Conservation (phyloP, 2,888 invertebrate species). For the Sphecodes monilicornis region DNA sequence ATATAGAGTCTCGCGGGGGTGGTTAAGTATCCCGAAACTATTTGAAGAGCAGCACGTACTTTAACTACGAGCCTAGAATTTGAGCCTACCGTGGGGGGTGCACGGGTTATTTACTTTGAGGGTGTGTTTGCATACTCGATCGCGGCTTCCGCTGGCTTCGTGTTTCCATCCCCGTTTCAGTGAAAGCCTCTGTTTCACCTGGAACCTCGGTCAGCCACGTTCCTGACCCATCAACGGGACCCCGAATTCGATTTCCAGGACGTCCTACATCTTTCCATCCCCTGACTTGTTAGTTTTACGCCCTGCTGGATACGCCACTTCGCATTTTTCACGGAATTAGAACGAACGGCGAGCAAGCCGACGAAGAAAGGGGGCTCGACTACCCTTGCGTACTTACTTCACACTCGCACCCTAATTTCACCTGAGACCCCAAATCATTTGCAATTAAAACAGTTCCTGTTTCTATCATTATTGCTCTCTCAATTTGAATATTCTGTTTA, state of each 20-base stretch:
- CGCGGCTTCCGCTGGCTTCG: slow-evolving; percentile 49
- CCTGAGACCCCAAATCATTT: neutral
- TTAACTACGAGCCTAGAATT: slow-evolving; percentile 62
- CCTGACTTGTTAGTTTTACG: slow-evolving; percentile 59
- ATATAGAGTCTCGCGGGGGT: neutral
- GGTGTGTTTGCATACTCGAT: slow-evolving; percentile 77
- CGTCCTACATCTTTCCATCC: slow-evolving; percentile 47
- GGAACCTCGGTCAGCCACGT: slow-evolving; percentile 34
- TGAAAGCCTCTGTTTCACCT: slow-evolving; percentile 12
- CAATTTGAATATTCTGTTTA: neutral
- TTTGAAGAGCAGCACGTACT: slow-evolving; percentile 7
- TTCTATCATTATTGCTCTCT: neutral
- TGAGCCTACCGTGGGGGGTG: slow-evolving; percentile 71
- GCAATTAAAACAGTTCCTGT: neutral
- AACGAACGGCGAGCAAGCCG: slow-evolving; percentile 28
- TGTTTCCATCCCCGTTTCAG: neutral
- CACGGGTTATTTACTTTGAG: slow-evolving; percentile 78
- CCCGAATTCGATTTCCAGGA: slow-evolving; percentile 57
- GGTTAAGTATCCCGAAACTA: slow-evolving; percentile 3
- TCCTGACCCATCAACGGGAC: slow-evolving; percentile 27
- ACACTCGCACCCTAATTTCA: neutral
- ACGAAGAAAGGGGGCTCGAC: neutral
- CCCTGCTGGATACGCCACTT: slow-evolving; percentile 54
- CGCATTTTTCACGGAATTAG: slow-evolving; percentile 52
- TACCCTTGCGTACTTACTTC: neutral